Base-by-base conservation (phyloP, 2,888 invertebrate species). In the Sarcophaga variegata region DNA sequence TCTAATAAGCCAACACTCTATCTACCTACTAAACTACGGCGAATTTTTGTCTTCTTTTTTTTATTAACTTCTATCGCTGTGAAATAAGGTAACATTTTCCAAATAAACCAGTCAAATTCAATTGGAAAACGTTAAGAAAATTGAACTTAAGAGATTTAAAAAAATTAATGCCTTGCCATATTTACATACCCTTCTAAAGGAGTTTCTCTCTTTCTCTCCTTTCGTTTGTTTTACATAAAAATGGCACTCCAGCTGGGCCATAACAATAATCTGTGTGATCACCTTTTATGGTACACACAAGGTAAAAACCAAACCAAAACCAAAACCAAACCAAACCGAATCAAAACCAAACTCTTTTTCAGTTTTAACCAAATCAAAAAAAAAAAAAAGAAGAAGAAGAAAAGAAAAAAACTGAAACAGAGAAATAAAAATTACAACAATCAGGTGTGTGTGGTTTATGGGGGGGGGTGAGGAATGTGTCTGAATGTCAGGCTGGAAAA, bases 361-460 rank as follows among this genome's bases (percentile, higher is more conserved):
- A 37, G 22, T 37, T 37, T 37, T 37, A 37, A 37, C 37, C 37
- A 10, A 37, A 37, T 37, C 8, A 37, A 37, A 37, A 37, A 37
- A 2, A 10, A 37, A 37, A 37, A 10, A 37, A 37, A 37, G 0
- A 2, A 37, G 10, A 37, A 37, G 37, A 37, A 10, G 2, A 8
- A 37, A 37, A 1, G 6, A 0, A 37, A 8, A 3, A 8, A 37
- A 37, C 0, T 37, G 37, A 25, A 14, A 54, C 11, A 49, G 12
- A 37, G 54, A 60, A 64, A 8, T 14, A 47, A 20, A 25, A 64
- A 75, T 4, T 8, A 75, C 17, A 76, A 76, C 66, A 76, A 76
- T 67, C 59, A 67, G 54, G 66, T 76, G 76, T 20, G 11, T 66
- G 49, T 71, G 17, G 11, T 75, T n/a, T 27, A n/a, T 54, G 64